A percentile compares a stretch with the other conserved stretches of the same genome.
These are phyloP conservation scores for Drepana falcataria DNA, from an alignment of 2,888 invertebrate genomes.

Conservation along the genomic window DNA sequence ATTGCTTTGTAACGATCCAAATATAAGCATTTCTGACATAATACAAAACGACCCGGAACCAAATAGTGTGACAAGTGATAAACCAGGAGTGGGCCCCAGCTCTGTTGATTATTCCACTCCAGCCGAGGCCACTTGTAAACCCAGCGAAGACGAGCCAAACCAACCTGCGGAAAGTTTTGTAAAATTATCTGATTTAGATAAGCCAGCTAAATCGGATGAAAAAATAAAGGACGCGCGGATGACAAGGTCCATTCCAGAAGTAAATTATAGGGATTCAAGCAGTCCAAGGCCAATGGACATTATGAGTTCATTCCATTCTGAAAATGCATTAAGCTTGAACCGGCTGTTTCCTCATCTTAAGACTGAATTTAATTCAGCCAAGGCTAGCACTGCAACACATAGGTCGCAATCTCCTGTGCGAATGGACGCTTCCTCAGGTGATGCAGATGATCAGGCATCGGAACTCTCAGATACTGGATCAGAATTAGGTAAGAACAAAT, in stretches of 20 bases:
- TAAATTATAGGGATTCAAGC: constrained; percentile 57
- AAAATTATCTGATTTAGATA: constrained; percentile 88
- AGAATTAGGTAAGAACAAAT: constrained; percentile 57
- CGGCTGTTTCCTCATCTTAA: constrained; percentile 81
- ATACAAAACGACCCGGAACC: constrained; percentile 5
- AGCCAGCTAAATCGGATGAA: constrained; percentile 44
- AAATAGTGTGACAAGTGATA: no score
- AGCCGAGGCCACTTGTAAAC: no score
- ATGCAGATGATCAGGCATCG: constrained; percentile 67
- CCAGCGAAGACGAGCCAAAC: not conserved
- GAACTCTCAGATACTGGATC: constrained; percentile 78
- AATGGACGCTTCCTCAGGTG: constrained; percentile 44
- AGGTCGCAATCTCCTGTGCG: constrained; percentile 47
- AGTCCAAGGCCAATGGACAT: constrained; percentile 82
- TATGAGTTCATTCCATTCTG: constrained; percentile 77
- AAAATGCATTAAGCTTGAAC: constrained; percentile 78
- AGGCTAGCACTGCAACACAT: constrained; percentile 59
- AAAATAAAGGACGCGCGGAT: constrained; percentile 70
- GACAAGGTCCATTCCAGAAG: constrained; percentile 83
- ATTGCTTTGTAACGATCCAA: constrained; percentile 57
- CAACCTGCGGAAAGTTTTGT: constrained; percentile 76
- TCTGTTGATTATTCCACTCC: no score
- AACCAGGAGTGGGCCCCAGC: not conserved
- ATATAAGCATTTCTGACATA: constrained; percentile 35
- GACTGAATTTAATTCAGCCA: constrained; percentile 65